phyloP scores from a whole-genome alignment of 1,140 invertebrate species.

The Caenorhabditis briggsae region DNA sequence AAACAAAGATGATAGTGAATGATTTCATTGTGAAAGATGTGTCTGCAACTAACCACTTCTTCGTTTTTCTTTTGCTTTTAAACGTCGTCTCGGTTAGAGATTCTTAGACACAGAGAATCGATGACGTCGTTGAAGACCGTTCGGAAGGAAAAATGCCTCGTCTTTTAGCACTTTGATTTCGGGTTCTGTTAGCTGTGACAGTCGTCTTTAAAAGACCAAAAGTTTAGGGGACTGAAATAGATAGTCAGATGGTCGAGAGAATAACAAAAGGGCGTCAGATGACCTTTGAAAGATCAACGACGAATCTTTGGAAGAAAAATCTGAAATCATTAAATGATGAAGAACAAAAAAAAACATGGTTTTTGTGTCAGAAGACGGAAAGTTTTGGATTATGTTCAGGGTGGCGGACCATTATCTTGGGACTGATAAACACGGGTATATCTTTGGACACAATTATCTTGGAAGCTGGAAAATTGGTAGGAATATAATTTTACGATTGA shows the following conservation, averaged over 20 bases:
- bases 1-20: background rate
- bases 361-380: background rate
- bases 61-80: constrained; percentile 3
- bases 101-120: constrained; percentile 1
- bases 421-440: too few relatives aligned
- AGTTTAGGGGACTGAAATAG: background rate
- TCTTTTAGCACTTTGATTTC: constrained; percentile 36
- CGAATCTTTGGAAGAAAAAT: background rate
- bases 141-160: background rate
- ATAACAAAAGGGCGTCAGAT: background rate
- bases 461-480: too few relatives aligned
- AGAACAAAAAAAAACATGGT: background rate
- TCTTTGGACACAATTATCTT: too few relatives aligned
- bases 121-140: constrained; percentile 37
- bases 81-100: constrained; percentile 49
- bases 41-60: constrained; percentile 43
- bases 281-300: constrained; percentile 36
- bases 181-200: background rate
- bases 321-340: background rate
- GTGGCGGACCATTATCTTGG: too few relatives aligned
- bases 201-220: background rate
- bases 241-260: background rate
- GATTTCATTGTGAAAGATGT: constrained; percentile 25
- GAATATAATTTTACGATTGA: too few relatives aligned
- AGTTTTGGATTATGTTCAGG: background rate